Evolutionary conservation across 2,797 vertebrate species (phyloP).

Genomic region (Danio kyathit): DNA sequence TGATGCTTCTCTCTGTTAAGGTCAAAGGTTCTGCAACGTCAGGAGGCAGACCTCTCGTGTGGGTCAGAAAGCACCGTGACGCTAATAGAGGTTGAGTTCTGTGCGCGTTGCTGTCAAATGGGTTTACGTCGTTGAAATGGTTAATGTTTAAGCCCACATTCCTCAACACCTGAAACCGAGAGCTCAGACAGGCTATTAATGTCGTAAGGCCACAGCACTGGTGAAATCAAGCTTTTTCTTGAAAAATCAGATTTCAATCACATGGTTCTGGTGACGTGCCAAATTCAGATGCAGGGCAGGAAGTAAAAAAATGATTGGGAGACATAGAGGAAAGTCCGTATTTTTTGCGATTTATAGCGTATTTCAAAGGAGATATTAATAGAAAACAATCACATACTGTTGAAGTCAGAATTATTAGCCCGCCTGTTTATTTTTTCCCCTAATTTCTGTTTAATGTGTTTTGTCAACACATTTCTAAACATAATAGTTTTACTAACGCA

Average conservation of each 20-base stretch:
- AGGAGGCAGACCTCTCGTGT: slow-evolving; percentile 71
- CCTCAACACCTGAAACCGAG: slow-evolving; percentile 68
- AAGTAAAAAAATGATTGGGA: no score
- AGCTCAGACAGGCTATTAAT: background rate
- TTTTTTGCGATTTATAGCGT: no score
- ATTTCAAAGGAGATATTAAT: no score
- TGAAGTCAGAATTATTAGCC: no score
- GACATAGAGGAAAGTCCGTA: no score
- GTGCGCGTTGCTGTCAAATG: slow-evolving; percentile 69
- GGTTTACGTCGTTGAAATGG: slow-evolving; percentile 66
- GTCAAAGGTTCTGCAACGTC: slow-evolving; percentile 79
- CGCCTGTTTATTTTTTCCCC: no score
- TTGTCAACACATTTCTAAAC: no score
- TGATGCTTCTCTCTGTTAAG: slow-evolving; percentile 75
- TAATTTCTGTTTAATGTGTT: no score
- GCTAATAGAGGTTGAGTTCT: slow-evolving; percentile 73
- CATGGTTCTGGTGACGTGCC: no score
- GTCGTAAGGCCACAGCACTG: background rate
- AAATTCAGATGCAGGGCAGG: no score
- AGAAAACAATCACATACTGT: no score
- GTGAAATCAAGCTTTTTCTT: background rate
- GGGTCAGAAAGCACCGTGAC: slow-evolving; percentile 72
- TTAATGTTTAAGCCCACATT: slow-evolving; percentile 81
- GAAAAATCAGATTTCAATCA: slow-evolving; percentile 1
- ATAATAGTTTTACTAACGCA: no score